Conservation (phyloP, 2,797 vertebrate species). For the Enteromius mattozi region DNA sequence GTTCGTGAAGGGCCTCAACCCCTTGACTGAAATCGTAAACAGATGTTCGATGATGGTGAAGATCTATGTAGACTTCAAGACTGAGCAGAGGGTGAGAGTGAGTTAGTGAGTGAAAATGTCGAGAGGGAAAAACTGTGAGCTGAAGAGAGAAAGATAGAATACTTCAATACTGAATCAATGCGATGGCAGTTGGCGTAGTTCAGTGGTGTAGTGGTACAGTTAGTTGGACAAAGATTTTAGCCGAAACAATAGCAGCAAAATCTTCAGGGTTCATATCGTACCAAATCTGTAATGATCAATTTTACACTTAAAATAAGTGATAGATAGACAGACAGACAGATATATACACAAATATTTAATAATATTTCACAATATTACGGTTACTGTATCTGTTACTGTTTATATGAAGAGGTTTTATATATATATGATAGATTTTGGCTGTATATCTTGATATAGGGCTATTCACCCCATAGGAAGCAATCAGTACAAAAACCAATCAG, state of each 20-base stretch:
- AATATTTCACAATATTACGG: too few relatives aligned
- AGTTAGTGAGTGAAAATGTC: slow-evolving; percentile 6
- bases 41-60: slow-evolving; percentile 45
- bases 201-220: neutral
- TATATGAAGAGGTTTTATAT: too few relatives aligned
- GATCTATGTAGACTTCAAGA: slow-evolving; percentile 40
- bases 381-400: too few relatives aligned
- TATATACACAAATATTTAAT: too few relatives aligned
- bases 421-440: neutral
- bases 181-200: neutral
- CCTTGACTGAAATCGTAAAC: slow-evolving; percentile 51
- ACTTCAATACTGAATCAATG: slow-evolving; percentile 4
- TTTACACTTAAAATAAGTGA: neutral
- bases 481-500: neutral
- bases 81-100: slow-evolving; percentile 26
- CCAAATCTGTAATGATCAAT: neutral
- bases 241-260: neutral
- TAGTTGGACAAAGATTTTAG: neutral
- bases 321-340: too few relatives aligned
- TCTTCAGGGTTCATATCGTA: neutral
- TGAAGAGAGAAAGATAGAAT: neutral
- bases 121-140: slow-evolving; percentile 6
- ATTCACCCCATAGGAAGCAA: neutral
- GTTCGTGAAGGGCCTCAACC: slow-evolving; percentile 49
- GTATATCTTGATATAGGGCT: neutral